Evolutionary conservation across 30 jellyfish, hydroid and myxozoan genomes (phyloP).

Genomic region (Aurelia sp.): DNA sequence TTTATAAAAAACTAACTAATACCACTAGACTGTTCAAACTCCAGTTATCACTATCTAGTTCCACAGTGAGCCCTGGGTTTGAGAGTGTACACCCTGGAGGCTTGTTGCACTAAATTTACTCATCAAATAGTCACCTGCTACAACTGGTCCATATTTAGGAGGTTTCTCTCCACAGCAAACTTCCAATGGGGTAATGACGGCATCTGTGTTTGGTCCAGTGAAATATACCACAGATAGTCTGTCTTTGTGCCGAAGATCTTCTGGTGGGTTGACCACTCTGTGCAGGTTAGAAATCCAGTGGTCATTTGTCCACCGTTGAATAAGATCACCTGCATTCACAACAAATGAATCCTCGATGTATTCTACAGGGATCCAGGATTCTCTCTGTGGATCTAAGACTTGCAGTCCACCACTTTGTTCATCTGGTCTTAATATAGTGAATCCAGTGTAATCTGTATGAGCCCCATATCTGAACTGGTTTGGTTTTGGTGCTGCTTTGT

Average conservation of each 20-base stretch:
- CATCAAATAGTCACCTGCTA: conserved; percentile 9
- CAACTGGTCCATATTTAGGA: conserved; percentile 40
- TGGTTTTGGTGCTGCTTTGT: not conserved
- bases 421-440: conserved; percentile 52
- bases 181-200: conserved; percentile 27
- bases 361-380: conserved; percentile 42
- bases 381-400: conserved; percentile 1
- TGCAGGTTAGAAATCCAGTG: conserved; percentile 69
- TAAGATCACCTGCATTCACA: conserved; percentile 51
- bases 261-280: conserved; percentile 61
- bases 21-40: too few species aligned
- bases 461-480: conserved; percentile 65
- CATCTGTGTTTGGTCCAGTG: conserved; percentile 55
- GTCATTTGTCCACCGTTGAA: conserved; percentile 71
- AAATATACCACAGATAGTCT: conserved; percentile 46
- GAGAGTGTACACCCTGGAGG: not conserved
- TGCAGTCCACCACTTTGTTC: conserved; percentile 52
- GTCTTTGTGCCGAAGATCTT: conserved; percentile 11
- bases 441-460: conserved; percentile 56
- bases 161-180: conserved; percentile 31
- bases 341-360: conserved; percentile 20
- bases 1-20: too few species aligned
- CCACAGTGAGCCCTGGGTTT: too few species aligned
- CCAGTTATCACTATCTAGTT: too few species aligned
- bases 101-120: not conserved